phyloP scores from a whole-genome alignment of 1,140 invertebrate genomes.

The Drosophila novamexicana region DNA sequence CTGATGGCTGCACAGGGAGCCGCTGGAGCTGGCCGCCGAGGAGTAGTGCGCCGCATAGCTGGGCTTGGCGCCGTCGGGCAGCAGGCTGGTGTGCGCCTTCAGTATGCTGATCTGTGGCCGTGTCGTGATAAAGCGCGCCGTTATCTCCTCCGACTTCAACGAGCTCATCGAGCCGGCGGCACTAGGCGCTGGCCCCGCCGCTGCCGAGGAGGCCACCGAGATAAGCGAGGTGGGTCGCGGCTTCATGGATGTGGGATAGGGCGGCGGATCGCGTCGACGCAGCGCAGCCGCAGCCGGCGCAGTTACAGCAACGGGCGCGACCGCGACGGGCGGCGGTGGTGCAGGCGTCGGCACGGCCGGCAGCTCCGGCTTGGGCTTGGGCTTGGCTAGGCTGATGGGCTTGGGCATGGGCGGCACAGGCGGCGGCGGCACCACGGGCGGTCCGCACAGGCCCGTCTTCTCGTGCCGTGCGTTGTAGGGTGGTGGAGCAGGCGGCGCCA shows the following conservation, averaged over 20 bases:
- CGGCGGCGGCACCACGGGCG: constrained; percentile 51
- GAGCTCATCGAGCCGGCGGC: constrained; percentile 66
- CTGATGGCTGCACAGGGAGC: constrained; percentile 74
- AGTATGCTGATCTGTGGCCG: constrained; percentile 88
- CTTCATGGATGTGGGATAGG: constrained; percentile 85
- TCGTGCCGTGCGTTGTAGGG: constrained; percentile 85
- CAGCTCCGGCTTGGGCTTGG: constrained; percentile 37
- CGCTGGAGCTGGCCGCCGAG: constrained; percentile 69
- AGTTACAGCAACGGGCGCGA: neutral
- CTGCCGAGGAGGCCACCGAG: constrained; percentile 58
- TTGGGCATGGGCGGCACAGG: constrained; percentile 48
- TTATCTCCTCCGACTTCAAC: constrained; percentile 86
- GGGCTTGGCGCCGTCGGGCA: constrained; percentile 85
- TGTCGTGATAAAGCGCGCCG: constrained; percentile 88
- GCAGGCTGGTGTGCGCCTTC: constrained; percentile 87
- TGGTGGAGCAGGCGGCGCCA: constrained; percentile 83
- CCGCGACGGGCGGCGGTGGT: constrained; percentile 14
- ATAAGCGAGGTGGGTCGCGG: constrained; percentile 82
- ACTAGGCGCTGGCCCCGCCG: constrained; percentile 49
- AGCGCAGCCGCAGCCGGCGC: constrained; percentile 32
- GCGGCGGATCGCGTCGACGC: constrained; percentile 85
- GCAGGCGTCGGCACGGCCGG: constrained; percentile 33
- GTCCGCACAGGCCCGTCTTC: constrained; percentile 80
- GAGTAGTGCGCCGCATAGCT: constrained; percentile 85
- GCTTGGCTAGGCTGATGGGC: neutral